Evolutionary conservation across 2,888 invertebrate species (phyloP), one percentile per base, ranked within the genome.

Genomic region (Lingula anatina): DNA sequence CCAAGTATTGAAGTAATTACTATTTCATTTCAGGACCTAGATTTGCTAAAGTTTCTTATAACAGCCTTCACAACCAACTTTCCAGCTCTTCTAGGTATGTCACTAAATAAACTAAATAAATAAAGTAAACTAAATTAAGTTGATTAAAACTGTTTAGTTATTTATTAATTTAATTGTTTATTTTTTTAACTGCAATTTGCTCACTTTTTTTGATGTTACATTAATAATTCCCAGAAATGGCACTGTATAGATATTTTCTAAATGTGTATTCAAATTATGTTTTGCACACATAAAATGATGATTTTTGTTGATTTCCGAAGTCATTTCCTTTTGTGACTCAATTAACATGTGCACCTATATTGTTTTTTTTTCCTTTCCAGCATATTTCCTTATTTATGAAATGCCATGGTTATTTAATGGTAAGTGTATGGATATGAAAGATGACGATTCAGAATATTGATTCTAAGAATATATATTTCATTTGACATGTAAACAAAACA

Each of bases 351-450:
- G n/a, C n/a, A n/a, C n/a, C n/a, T n/a, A n/a, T n/a, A n/a, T n/a
- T n/a, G n/a, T n/a, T n/a, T 39, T 44, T 54, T 39, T 5, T 47
- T 50, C 55, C 48, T 86, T 88, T 67, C 77, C 91, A 54, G 93
- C 91, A 66, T 90, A 90, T 70, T 91, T 95, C 59, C 79, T 95
- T 31, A 87, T 95, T 47, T 91, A 83, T 73, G 92, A 95, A 73
- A 89, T 95, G 89, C 90, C 94, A 0, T 95, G 94, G 94, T 84
- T 94, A 1, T 77, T 95, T 52, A 90, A 87, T 66, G 86, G 87
- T 87, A 79, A 80, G 80, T 72, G 27, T 39, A 18, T 9, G 21
- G 7, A 12, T 23, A 12, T 42, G 5, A n/a, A 42, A 23, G 28
- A 18, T 12, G 9, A 31, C n/a, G n/a, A n/a, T n/a, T n/a, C n/a